Evolutionary conservation across 2,888 invertebrate species (phyloP), one percentile per base, ranked within the genome.

Genomic region (Hyles lineata): DNA sequence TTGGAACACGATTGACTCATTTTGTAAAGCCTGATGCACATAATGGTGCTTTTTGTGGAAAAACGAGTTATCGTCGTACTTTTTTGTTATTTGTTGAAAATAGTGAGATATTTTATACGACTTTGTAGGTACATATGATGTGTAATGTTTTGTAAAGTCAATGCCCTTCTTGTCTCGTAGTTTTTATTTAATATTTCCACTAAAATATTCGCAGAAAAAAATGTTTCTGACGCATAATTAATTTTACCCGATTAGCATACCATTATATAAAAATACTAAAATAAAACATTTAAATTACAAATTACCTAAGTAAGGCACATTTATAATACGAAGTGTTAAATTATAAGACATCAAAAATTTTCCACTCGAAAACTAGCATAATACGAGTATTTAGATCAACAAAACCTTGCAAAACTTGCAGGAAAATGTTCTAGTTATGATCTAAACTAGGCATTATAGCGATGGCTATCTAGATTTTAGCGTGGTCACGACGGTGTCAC

Each of bases 401-500:
- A 19, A 21, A 67, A 67, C 72, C 72, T 67, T 67, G 67, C 67
- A 67, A 55, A 59, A 32, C 62, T 72, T 74, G 71, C 70, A 60
- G 60, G 75, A 72, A 71, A 74, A 74, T 70, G 43, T 61, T 55
- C 58, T 67, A 55, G 35, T 70, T 70, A 72, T 67, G 71, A 63
- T 62, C 62, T 62, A 73, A 62, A 19, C 73, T 62, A 63, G 70
- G 70, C 62, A 70, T 71, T 73, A 70, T 70, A 55, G 70, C 60
- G 43, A 4, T 43, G 62, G 55, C 74, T 78, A 80, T 83, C 80
- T 77, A 81, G 84, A 86, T 85, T 79, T 75, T 61, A 74, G 75
- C 76, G 72, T 77, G 79, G 82, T 86, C 86, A 87, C 83, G 83
- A 80, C 73, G 73, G 75, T 77, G 81, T 79, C 81, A 76, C 74